Base-by-base conservation (phyloP, 2,888 invertebrate species). In the Drosophila differens region DNA sequence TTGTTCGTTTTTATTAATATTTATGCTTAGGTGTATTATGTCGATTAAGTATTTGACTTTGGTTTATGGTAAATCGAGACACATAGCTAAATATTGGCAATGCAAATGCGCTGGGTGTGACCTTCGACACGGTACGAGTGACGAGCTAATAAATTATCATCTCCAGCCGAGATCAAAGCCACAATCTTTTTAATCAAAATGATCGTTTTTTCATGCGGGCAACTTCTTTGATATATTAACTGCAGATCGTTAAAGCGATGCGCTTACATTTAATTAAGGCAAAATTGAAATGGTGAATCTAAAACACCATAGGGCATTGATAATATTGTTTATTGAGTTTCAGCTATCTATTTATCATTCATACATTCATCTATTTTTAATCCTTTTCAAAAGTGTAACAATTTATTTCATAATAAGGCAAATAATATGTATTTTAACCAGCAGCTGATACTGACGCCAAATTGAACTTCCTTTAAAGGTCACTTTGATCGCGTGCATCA, bases 91-190 rank as follows among this genome's bases (percentile, higher is more conserved):
- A 82, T 69, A 81, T 87, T 81, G 79, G 79, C 85, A 79, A 83
- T 78, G 82, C 78, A 83, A 86, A 78, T 72, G 71, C 69, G 73
- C 73, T 82, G 70, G 60, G 77, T 47, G 72, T 73, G 83, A 81
- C 87, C 85, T 86, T 86, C 88, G 79, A 76, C 70, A 83, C 66
- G 69, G 30, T 49, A 54, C 22, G 54, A 75, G 79, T 69, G 78
- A 75, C 71, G 72, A 66, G 76, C 70, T 65, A 54, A 79, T 79
- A 76, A 76, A 79, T 79, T 30, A 74, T 73, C 44, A 65, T 60
- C 64, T 70, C 59, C 51, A 55, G 69, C 66, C 69, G 57, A 76
- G 79, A 76, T 79, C 79, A 65, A 60, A 70, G 30, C 49, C 47
- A 41, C 41, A 25, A 35, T 25, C 10, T 62, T 41, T 53, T 28